These are phyloP conservation scores for Tapera naevia DNA, from an alignment of 2,797 vertebrate genomes.

Conservation along the genomic window DNA sequence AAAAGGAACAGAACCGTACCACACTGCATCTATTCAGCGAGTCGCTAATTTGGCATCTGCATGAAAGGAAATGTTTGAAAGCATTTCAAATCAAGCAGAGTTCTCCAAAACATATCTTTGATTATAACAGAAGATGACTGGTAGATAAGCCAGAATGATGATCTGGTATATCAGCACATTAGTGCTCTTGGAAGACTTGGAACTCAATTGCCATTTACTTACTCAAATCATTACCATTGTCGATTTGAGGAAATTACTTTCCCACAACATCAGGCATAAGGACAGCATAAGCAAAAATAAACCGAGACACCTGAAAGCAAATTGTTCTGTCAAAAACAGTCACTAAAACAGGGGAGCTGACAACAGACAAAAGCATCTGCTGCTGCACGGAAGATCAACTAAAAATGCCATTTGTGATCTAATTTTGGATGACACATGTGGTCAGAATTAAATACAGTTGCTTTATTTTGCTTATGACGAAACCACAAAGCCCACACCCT, in stretches of 20 bases:
- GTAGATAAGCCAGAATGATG: constrained; percentile 10
- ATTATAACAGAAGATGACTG: neutral
- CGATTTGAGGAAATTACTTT: neutral
- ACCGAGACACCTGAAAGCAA: constrained; percentile 44
- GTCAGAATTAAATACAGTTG: neutral
- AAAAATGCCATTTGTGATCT: neutral
- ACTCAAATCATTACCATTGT: neutral
- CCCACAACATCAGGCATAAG: neutral
- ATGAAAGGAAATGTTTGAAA: neutral
- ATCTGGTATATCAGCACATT: neutral
- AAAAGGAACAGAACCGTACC: neutral
- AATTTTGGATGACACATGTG: neutral
- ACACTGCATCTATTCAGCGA: neutral
- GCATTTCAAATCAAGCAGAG: neutral
- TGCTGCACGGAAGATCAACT: neutral
- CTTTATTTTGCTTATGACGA: neutral
- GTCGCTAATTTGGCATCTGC: neutral
- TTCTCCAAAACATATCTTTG: neutral
- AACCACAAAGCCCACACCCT: neutral
- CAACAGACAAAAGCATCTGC: constrained; percentile 38
- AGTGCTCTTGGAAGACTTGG: neutral
- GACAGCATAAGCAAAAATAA: neutral
- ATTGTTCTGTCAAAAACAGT: constrained; percentile 42
- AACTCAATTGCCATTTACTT: constrained; percentile 24
- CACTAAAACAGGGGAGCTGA: constrained; percentile 15